Evolutionary conservation across 2,888 invertebrate species (phyloP), one percentile per base, ranked within the genome.

Genomic region (Coecobrya sp.): DNA sequence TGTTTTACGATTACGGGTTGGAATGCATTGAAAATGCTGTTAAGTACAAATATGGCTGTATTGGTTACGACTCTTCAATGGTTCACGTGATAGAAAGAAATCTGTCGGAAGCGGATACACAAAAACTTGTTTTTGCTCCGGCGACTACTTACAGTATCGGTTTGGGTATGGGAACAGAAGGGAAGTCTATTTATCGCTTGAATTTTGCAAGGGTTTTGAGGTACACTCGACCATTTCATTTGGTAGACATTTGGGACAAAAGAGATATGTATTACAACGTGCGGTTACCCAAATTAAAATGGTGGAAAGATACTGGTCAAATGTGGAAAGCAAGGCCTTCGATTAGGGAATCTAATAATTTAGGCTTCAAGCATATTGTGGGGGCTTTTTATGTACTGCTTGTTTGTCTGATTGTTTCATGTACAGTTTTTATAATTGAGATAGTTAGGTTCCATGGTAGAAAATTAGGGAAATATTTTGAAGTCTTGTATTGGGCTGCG

Each of bases 241-340:
- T 92, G 42, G 45, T 22, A 16, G 79, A 89, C 22, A 42, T 86
- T 1, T 92, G 92, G 92, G 82, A 82, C 19, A 27, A 49, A 0
- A 45, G 62, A 70, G 92, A 92, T 45, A 70, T 89, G 86, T 89
- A 89, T 30, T 16, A 92, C 10, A 91, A 81, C 49, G 93, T 93
- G 0, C 30, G 93, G n/a, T 22, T 52, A 27, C 59, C 82, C n/a
- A 93, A 93, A 49, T 25, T 89, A 19, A 87, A 82, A 10, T 93
- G 93, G 93, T 93, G 91, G 91, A 52, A 52, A 27, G 42, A 52
- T 5, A 93, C 86, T 7, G 89, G 89, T 86, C 92, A 93, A 42
- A 88, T 65, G n/a, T 68, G 88, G 10, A 92, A 92, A 82, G 36
- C 36, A 36, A 36, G 7, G 36, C 36, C 2, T 36, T 36, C 7